A percentile compares a stretch with the other conserved stretches of the same genome.
phyloP scores from a whole-genome alignment of 2,797 vertebrate genomes.

The Pangasius larnaudii region DNA sequence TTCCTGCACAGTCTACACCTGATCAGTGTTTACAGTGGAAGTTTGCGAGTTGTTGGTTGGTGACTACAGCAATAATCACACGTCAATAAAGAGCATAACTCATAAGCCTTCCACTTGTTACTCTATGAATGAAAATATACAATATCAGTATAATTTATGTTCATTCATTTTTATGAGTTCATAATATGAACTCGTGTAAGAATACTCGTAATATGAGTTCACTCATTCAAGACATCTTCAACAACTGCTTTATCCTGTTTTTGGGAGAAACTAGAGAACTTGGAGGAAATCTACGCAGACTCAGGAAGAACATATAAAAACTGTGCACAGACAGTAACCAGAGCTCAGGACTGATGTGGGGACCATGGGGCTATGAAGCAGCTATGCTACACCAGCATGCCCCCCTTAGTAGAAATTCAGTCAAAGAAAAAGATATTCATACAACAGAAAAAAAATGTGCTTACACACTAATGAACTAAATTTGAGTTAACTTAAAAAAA shows the following conservation, averaged over 20 bases:
- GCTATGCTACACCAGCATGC: not conserved
- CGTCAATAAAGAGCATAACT: not conserved
- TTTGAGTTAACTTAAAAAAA: not conserved
- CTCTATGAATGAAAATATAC: not conserved
- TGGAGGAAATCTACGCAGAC: not conserved
- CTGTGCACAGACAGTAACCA: slow-evolving; percentile 9
- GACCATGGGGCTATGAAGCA: not conserved
- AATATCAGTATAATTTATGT: not conserved
- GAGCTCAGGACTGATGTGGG: not conserved
- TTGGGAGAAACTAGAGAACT: slow-evolving; percentile 13
- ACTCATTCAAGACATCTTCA: not conserved
- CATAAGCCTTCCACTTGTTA: not conserved
- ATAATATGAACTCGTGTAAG: not conserved
- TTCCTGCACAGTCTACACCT: not conserved
- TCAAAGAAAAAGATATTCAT: not conserved
- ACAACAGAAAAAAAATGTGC: not conserved
- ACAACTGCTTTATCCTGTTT: not conserved
- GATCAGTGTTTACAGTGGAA: not conserved
- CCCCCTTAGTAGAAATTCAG: not conserved
- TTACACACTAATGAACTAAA: not conserved
- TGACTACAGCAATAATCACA: not conserved
- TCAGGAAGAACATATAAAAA: not conserved
- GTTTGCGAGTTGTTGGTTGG: not conserved
- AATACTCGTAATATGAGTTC: not conserved
- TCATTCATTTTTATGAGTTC: not conserved